Conservation (phyloP, 2,888 invertebrate genomes). For the Atrina japonica region DNA sequence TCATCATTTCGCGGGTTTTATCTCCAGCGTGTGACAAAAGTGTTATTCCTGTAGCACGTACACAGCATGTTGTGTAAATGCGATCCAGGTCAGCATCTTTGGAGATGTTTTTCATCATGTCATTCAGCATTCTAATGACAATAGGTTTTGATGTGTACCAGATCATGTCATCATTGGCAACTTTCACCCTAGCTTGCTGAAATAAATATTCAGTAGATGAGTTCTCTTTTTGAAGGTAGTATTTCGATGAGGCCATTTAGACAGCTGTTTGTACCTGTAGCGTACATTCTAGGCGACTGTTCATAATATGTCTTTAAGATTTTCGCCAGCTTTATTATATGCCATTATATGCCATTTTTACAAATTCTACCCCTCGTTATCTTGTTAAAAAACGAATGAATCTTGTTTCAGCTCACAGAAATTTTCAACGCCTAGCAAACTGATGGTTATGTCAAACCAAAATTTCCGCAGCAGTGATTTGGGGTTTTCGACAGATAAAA, state of each 20-base stretch:
- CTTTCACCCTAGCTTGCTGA: conserved; percentile 14
- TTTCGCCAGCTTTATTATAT: conserved; percentile 31
- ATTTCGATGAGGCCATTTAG: conserved; percentile 18
- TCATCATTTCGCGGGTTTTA: conserved; percentile 33
- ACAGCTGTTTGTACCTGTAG: conserved; percentile 7
- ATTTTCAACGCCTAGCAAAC: conserved; percentile 36
- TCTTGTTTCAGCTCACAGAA: conserved; percentile 17
- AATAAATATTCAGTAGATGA: conserved; percentile 15
- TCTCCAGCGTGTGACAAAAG: conserved; percentile 29
- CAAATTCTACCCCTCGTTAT: conserved; percentile 25
- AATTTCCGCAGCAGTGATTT: conserved; percentile 28
- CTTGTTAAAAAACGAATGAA: conserved; percentile 23
- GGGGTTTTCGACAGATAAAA: conserved; percentile 11
- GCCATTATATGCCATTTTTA: conserved; percentile 32
- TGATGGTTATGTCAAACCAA: conserved; percentile 39
- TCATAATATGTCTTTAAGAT: conserved; percentile 24
- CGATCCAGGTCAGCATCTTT: conserved; percentile 14
- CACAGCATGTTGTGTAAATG: conserved; percentile 38
- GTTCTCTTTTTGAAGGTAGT: conserved; percentile 30
- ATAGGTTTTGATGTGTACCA: conserved; percentile 27
- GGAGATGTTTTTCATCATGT: conserved; percentile 34
- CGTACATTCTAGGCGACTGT: conserved; percentile 35
- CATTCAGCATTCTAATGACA: conserved; percentile 15
- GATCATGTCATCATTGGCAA: background rate
- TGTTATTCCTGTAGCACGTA: conserved; percentile 36